Base-by-base conservation (phyloP, 2,888 invertebrate genomes). In the Eristalis tenax region DNA sequence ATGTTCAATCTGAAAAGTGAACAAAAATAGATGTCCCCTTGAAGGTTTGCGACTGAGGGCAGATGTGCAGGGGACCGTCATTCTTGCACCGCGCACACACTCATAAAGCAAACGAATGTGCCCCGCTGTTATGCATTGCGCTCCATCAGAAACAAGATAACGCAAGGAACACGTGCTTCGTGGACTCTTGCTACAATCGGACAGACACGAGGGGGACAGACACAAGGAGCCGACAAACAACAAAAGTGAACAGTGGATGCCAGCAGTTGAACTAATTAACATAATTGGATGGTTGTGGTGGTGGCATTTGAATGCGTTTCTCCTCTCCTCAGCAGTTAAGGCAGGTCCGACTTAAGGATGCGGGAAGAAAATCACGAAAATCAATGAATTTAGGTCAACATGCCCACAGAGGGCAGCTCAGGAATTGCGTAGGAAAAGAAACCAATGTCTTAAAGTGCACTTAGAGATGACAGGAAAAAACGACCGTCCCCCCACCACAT, bases 251-350 rank as follows among this genome's bases (percentile, higher is more conserved):
- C 5, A 61, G 65, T 71, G 57, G 61, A 63, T 76, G 76, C 28
- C 61, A 73, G 63, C 61, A 73, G 63, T 68, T 66, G 32, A 35
- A 57, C 73, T 83, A 77, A 83, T 83, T 77, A 83, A 73, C 77
- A 83, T 83, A 83, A 83, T 77, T 83, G 83, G 35, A 70, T 59
- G 23, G 15, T 38, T 6, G 23, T 59, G 13, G 22, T 38, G 22
- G 18, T 65, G 28, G 3, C 11, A 1, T 50, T 59, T 40, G 40
- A 64, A 64, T 71, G 22, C 43, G 40, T 64, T 70, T 78, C 64
- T 23, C 22, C 35, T 26, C 40, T 70, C n/a, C 59, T 35, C 50
- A 6, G 2, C 50, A 18, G 50, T 77, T 69, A 69, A 43, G 68
- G 68, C 32, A 77, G 69, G 77, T 76, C 35, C 22, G 13, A 76